Evolutionary conservation across 92 coral and sea anemone species (phyloP), one percentile per base, ranked within the genome.

Genomic region (Zoanthus sociatus): DNA sequence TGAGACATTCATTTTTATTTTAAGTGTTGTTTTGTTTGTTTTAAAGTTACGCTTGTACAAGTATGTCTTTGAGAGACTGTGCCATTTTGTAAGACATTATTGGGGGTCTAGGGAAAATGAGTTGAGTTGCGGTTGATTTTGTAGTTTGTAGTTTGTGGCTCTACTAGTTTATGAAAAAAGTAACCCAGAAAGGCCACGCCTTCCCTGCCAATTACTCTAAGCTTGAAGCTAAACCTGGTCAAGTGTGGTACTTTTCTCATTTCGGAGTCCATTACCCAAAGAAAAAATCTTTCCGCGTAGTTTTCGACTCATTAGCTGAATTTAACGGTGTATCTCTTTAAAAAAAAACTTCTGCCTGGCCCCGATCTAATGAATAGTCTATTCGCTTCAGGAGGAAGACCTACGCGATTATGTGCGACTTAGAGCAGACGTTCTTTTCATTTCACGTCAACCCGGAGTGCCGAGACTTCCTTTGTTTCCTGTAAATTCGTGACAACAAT

Each of bases 311-410:
- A 14, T 76, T 82, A 9, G 84, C 88, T 2, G 68, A 56, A 50
- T 73, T 85, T 60, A 16, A 71, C n/a, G 73, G 78, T 60, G 70
- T 69, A 9, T 85, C 83, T 3, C 53, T 53, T 71, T 33, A 85
- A 85, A 75, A 85, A 75, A 20, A 78, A 74, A 33, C 58, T 85
- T 30, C 71, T 85, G 53, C 46, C 88, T 15, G 88, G 88, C 18
- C 88, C 88, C 46, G 83, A 73, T n/a, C 51, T 85, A 45, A 85
- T 85, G 88, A 85, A 85, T 53, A 85, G 79, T 71, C 88, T 85
- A 55, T 21, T 74, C 9, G 88, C 53, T 73, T 85, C 82, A 58
- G 88, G 15, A 74, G 51, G 56, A 74, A 85, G 64, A 72, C 21
- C 31, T 32, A 16, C 17, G 73, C 72, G 17, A 79, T 53, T 13